Evolutionary conservation across 2,113 vertebrate species (phyloP), one percentile per base, ranked within the genome.

Genomic region (Anseranas semipalmata): DNA sequence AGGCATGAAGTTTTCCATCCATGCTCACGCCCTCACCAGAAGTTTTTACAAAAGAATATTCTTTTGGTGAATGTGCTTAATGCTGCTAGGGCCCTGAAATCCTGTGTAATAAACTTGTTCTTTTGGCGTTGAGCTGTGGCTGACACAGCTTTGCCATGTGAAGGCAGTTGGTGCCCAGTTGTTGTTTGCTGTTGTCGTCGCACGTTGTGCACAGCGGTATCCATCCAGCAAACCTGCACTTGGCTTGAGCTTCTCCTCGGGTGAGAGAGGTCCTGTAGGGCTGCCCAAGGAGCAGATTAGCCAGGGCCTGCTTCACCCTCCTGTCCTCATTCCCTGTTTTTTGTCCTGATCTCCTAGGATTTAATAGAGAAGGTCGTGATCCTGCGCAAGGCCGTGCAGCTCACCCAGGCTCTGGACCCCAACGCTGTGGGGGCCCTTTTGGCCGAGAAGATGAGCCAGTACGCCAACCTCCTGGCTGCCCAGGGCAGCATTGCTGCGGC

Each of bases 361-460:
- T 98, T 99, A 80, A 99, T 99, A 90, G 99, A 99, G 97, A 99
- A 99, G 94, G 99, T 99, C 7, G 98, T 99, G 91, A 98, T 99
- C 55, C 96, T 99, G 46, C 98, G 98, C 46, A 99, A 97, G 75
- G 99, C 99, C 0, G 99, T 99, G 25, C 98, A 99, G 87, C 98
- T 98, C 91, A 99, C 98, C 2, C 98, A 98, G 79, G 95, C 97
- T 19, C 86, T 95, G 33, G 98, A 98, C 46, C 92, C 98, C 1
- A 93, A 97, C 5, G 96, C 98, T 10, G 97, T 99, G 10, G 99
- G 99, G 17, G 71, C 97, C 48, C 97, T 99, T 43, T 84, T 99
- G 93, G 99, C 99, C 0, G 98, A 99, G 96, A 99, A 98, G 97
- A 99, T 99, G 99, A 99, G 98, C 91, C 99, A 99, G 72, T 99